These are phyloP conservation scores for Cheilinus undulatus DNA, from an alignment of 2,113 vertebrate genomes.

Conservation along the genomic window DNA sequence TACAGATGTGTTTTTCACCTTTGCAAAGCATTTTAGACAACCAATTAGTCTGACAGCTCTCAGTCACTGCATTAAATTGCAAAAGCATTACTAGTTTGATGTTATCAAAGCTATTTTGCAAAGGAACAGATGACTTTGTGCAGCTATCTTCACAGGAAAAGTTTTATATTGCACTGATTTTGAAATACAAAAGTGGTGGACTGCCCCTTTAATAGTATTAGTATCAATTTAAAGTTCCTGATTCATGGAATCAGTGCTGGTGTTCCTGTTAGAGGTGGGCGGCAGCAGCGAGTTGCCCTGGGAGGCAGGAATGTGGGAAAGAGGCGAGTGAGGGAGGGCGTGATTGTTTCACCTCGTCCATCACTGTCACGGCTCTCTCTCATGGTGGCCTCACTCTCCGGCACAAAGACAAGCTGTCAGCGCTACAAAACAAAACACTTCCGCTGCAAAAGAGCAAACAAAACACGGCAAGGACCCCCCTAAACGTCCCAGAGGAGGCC, in stretches of 20 bases:
- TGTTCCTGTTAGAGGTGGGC: slow-evolving; percentile 14
- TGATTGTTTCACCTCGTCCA: slow-evolving; percentile 77
- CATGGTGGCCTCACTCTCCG: slow-evolving; percentile 65
- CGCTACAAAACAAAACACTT: slow-evolving; percentile 76
- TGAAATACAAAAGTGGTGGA: neutral
- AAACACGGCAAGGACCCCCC: slow-evolving; percentile 53
- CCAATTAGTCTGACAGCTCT: too few relatives aligned
- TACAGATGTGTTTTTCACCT: too few relatives aligned
- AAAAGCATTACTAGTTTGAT: neutral
- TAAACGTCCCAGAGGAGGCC: slow-evolving; percentile 42
- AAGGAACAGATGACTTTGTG: neutral
- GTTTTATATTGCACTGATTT: neutral
- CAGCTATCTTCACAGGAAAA: neutral
- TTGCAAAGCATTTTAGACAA: too few relatives aligned
- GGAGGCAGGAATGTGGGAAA: slow-evolving; percentile 75
- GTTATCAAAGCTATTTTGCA: neutral
- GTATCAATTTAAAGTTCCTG: neutral
- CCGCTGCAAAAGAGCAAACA: slow-evolving; percentile 62
- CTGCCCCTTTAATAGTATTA: slow-evolving; percentile 6
- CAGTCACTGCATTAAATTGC: too few relatives aligned
- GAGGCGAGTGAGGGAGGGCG: slow-evolving; percentile 37
- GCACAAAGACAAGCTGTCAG: slow-evolving; percentile 75
- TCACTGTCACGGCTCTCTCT: slow-evolving; percentile 77
- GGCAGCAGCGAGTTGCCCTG: slow-evolving; percentile 61
- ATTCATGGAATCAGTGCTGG: neutral